Evolutionary conservation across 1,140 invertebrate genomes (phyloP), one percentile per base, ranked within the genome.

Genomic region (Brachionus calyciflorus): DNA sequence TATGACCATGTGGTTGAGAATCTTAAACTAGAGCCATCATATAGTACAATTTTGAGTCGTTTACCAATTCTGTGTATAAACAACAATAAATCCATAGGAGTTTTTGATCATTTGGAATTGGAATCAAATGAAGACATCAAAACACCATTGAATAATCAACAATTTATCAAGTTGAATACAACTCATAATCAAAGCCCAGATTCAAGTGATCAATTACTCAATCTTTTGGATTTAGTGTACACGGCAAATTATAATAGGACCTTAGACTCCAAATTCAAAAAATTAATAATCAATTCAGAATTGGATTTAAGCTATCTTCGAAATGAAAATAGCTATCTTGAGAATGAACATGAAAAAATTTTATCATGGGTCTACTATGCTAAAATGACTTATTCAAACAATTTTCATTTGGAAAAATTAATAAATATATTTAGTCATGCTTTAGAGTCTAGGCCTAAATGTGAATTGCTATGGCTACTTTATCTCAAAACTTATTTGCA

Each of bases 51-150:
- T 21, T 73, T 73, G 17, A 55, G 46, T 5, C 69, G 69, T n/a
- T 17, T 51, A 9, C 69, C 69, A 24, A 51, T 51, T 30, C 21
- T 73, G 14, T 55, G 69, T 21, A 17, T 55, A 30, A 73, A 73
- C n/a, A 55, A 73, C 69, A 55, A 73, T 46, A 55, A 26, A 51
- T 73, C 69, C 21, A 73, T 73, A 24, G 69, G 69, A 37, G 46
- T 73, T 3, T 73, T 73, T 51, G 69, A 73, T 21, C 60, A 65
- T 24, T 49, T 55, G n/a, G 69, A 73, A 10, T 19, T 73, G 46
- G 69, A 55, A 14, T 19, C 69, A 21, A 41, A 7, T 37, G 26
- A 24, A 10, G 44, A 28, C 5, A 10, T 24, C 14, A 37, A 65
- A 65, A 46, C 0, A 0, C 10, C 19, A 17, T 37, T 63, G 3